Percentiles rank a stretch among this genome's conserved stretches.
Conservation (phyloP, 2,113 vertebrate species). For the Coptodon rendalli region DNA sequence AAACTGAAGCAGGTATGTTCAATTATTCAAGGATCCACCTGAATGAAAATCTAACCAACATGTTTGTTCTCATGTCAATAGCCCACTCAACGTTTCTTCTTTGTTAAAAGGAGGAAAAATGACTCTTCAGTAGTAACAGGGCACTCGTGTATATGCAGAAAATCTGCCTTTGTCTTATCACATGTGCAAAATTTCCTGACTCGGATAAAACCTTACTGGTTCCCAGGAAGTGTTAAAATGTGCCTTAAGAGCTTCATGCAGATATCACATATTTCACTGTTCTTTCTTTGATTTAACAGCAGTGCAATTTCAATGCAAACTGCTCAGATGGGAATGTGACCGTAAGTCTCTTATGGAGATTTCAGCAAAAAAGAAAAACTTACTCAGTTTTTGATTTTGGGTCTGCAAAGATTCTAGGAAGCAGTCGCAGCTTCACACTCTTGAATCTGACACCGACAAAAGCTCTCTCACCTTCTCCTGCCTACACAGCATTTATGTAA, state of each 20-base stretch:
- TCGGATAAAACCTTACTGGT: neutral
- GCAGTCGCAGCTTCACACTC: neutral
- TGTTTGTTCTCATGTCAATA: neutral
- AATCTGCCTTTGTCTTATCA: neutral
- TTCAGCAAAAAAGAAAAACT: neutral
- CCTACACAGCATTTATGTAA: neutral
- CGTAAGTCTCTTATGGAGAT: rapidly evolving
- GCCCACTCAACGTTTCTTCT: neutral
- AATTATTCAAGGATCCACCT: neutral
- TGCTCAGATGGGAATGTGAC: neutral
- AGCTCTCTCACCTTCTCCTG: neutral
- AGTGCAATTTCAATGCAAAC: neutral
- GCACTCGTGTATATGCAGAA: neutral
- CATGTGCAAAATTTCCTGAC: neutral
- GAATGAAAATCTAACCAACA: neutral
- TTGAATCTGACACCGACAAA: neutral
- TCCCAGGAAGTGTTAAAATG: neutral
- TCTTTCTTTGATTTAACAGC: neutral
- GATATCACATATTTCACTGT: neutral
- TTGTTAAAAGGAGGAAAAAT: rapidly evolving
- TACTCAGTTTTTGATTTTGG: neutral
- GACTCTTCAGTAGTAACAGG: neutral
- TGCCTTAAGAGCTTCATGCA: rapidly evolving
- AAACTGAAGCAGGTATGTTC: neutral
- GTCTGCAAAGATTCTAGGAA: neutral